These are phyloP conservation scores for Periophthalmodon schlosseri DNA, from an alignment of 2,113 vertebrate genomes.

Conservation along the genomic window DNA sequence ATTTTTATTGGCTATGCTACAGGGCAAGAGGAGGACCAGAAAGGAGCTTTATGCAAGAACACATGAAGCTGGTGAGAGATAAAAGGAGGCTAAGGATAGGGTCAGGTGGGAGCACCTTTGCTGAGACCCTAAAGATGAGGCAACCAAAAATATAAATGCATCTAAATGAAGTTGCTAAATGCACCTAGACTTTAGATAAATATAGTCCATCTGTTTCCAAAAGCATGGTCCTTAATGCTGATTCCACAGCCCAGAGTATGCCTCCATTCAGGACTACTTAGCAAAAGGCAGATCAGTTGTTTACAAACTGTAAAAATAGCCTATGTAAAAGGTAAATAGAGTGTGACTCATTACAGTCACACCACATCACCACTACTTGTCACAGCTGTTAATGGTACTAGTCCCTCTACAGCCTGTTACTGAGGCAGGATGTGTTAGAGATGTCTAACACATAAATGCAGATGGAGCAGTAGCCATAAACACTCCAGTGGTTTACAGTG, in stretches of 20 bases:
- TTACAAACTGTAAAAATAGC: neutral
- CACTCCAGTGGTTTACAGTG: conserved; percentile 13
- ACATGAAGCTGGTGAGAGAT: too few relatives aligned
- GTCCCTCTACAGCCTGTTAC: conserved; percentile 7
- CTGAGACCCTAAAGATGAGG: neutral
- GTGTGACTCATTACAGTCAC: conserved; percentile 6
- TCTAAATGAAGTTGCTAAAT: too few relatives aligned
- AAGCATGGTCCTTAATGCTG: too few relatives aligned
- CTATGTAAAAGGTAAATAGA: neutral
- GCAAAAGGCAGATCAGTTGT: neutral
- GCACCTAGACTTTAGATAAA: too few relatives aligned
- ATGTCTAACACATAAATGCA: conserved; percentile 24
- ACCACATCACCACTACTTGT: conserved; percentile 3
- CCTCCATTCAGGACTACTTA: neutral
- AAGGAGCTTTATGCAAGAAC: too few relatives aligned
- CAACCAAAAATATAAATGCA: neutral
- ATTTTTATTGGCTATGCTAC: neutral
- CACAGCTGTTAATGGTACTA: conserved; percentile 11
- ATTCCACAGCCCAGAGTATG: neutral
- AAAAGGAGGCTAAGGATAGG: too few relatives aligned
- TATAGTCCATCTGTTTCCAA: too few relatives aligned
- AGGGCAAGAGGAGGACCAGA: neutral
- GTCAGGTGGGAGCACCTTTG: neutral
- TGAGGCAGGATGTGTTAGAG: conserved; percentile 13
- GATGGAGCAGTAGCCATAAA: conserved; percentile 34